phyloP scores from a whole-genome alignment of 1,140 invertebrate species.

The Notospermus geniculatus region DNA sequence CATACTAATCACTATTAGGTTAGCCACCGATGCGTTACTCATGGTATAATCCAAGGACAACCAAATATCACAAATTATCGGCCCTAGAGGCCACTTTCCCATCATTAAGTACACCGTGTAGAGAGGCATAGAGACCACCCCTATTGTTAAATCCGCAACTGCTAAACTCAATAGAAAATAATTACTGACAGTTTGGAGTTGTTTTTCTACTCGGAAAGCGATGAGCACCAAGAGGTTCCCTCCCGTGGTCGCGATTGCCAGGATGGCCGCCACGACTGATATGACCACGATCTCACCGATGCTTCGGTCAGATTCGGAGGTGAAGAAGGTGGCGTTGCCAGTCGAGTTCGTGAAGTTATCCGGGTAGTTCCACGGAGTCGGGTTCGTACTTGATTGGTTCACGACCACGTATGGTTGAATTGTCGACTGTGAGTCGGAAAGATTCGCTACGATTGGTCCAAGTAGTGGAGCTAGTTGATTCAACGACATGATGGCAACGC shows the following conservation, averaged over 20 bases:
- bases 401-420: too few relatives aligned
- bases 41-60: conserved; percentile 78
- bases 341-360: too few relatives aligned
- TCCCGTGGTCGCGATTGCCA: conserved; percentile 41
- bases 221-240: conserved; percentile 97
- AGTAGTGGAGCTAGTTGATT: too few relatives aligned
- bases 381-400: too few relatives aligned
- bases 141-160: conserved; percentile 52
- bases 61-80: conserved; percentile 52
- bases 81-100: conserved; percentile 52
- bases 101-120: conserved; percentile 52
- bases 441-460: too few relatives aligned
- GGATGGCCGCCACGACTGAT: conserved; percentile 37
- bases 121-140: conserved; percentile 52
- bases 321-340: background rate
- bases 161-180: conserved; percentile 78
- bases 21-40: conserved; percentile 56
- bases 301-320: background rate
- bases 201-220: conserved; percentile 89
- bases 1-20: conserved; percentile 69
- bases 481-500: too few relatives aligned
- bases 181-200: conserved; percentile 97
- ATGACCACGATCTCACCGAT: conserved; percentile 37
- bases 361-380: too few relatives aligned
- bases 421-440: too few relatives aligned